Evolutionary conservation across 2,113 vertebrate genomes (phyloP).

Genomic region (Dicentrarchus labrax): DNA sequence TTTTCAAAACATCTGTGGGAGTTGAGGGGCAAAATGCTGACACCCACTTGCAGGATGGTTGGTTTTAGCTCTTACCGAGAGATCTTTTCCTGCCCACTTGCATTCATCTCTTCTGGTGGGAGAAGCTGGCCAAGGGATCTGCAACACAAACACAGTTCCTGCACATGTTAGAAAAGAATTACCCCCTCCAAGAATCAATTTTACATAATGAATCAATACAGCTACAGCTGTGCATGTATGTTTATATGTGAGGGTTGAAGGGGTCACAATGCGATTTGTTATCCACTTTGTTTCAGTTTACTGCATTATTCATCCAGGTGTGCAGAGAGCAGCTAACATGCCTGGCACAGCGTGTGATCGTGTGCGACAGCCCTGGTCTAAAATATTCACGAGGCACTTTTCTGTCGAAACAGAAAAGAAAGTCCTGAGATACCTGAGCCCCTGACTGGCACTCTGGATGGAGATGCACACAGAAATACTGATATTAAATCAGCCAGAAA

Average conservation of each 20-base stretch:
- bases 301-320: conserved; percentile 86
- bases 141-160: conserved; percentile 68
- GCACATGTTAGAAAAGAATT: conserved; percentile 45
- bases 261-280: conserved; percentile 79
- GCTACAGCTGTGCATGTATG: conserved; percentile 34
- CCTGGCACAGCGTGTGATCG: conserved; percentile 73
- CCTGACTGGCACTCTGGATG: conserved; percentile 47
- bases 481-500: conserved; percentile 55
- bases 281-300: conserved; percentile 82
- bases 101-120: conserved; percentile 94
- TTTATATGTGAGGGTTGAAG: conserved; percentile 52
- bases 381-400: conserved; percentile 83
- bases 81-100: conserved; percentile 98
- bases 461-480: conserved; percentile 24
- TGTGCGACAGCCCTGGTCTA: conserved; percentile 76
- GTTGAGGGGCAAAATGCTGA: conserved; percentile 37
- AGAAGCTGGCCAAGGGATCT: conserved; percentile 96
- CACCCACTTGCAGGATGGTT: conserved; percentile 37
- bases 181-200: background rate
- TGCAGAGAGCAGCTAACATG: conserved; percentile 75
- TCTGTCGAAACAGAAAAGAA: conserved; percentile 72
- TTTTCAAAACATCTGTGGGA: conserved; percentile 39
- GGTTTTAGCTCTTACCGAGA: conserved; percentile 87
- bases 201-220: conserved; percentile 36
- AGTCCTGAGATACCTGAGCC: conserved; percentile 67